Percentiles rank a stretch among this genome's conserved stretches.
phyloP scores from a whole-genome alignment of 1,140 invertebrate species.

The Caenorhabditis brenneri region DNA sequence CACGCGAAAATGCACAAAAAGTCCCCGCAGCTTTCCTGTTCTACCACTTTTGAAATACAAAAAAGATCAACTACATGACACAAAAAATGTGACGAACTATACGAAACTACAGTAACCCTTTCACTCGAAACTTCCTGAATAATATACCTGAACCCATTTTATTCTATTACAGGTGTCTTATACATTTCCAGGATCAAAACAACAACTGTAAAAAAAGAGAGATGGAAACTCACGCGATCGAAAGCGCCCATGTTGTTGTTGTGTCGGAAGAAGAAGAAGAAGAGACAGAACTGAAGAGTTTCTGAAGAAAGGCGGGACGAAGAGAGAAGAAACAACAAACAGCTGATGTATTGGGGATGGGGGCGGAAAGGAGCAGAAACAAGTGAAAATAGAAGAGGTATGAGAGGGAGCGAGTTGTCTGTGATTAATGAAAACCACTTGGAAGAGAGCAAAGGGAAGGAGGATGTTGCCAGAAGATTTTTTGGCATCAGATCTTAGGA shows the following conservation, averaged over 20 bases:
- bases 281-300: neutral
- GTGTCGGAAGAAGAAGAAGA: neutral
- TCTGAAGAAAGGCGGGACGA: neutral
- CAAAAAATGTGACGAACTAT: too few species aligned
- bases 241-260: constrained; percentile 37
- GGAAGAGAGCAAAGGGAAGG: neutral
- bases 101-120: neutral
- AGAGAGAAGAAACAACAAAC: neutral
- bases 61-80: too few species aligned
- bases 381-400: too few species aligned
- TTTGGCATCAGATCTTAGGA: neutral
- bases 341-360: constrained; percentile 14
- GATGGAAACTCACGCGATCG: constrained; percentile 26
- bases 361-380: neutral
- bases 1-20: too few species aligned
- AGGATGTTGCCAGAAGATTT: neutral
- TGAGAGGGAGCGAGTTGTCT: neutral
- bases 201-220: neutral
- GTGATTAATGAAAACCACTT: constrained; percentile 33
- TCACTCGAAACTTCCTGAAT: constrained; percentile 22
- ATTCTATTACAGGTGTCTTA: neutral
- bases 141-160: too few species aligned
- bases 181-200: neutral
- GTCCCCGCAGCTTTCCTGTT: too few species aligned
- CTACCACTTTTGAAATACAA: too few species aligned